Conservation (phyloP, 2,888 invertebrate genomes). For the Campoplex capitator region DNA sequence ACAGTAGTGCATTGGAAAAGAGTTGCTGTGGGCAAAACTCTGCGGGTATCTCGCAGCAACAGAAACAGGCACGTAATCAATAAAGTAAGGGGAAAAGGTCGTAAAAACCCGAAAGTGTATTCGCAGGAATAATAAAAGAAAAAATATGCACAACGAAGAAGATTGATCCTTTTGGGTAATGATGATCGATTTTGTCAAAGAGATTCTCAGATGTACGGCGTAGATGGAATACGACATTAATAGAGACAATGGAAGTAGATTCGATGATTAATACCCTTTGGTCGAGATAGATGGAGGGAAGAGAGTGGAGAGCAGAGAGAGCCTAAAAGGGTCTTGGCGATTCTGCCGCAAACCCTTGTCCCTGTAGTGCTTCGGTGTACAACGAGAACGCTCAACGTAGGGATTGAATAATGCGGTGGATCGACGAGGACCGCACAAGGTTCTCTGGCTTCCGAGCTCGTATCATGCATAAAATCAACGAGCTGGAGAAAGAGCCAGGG, state of each 20-base stretch:
- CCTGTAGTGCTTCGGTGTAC: conserved; percentile 8
- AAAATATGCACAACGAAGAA: background rate
- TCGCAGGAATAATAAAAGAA: too few relatives aligned
- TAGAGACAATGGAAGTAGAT: background rate
- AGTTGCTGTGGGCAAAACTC: too few relatives aligned
- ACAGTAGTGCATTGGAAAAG: too few relatives aligned
- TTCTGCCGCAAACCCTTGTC: conserved; percentile 23
- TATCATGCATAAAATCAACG: conserved; percentile 42
- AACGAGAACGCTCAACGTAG: conserved; percentile 53
- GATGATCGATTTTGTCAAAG: background rate
- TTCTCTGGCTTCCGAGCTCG: conserved; percentile 34
- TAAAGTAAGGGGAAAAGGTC: too few relatives aligned
- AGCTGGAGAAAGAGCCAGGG: background rate
- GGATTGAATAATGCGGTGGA: conserved; percentile 63
- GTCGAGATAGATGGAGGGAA: background rate
- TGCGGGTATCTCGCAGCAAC: too few relatives aligned
- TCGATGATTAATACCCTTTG: conserved; percentile 22
- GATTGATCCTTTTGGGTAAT: background rate
- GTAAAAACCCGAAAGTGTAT: too few relatives aligned
- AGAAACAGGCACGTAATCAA: too few relatives aligned
- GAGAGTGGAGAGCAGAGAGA: background rate
- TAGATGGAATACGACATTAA: conserved; percentile 11
- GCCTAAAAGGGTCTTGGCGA: conserved; percentile 19
- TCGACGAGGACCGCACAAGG: conserved; percentile 54
- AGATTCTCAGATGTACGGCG: background rate